Base-by-base conservation (phyloP, 2,888 invertebrate genomes). In the Lycocerus yunnanus region DNA sequence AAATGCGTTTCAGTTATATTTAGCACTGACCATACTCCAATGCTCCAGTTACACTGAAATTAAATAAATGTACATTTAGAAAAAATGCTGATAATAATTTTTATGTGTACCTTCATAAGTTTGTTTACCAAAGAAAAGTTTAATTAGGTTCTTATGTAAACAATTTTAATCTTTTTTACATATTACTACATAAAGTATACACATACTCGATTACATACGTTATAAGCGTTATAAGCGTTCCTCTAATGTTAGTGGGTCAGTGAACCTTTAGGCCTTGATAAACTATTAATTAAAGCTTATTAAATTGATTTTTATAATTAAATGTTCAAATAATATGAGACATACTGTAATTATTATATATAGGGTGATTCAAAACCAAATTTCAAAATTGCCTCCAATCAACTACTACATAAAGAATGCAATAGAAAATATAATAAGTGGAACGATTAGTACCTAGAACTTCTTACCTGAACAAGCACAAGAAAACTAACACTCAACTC, bases 1-100 rank as follows among this genome's bases (percentile, higher is more conserved):
- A 63, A 63, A 61, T 61, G 61, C 11, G n/a, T 20, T 63, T 63
- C 61, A 63, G 61, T 63, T 63, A 63, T 63, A n/a, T 63, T 63
- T 63, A 63, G 61, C 13, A 16, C 11, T 60, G 60, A 16, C 15
- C 16, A 63, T 59, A 18, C 16, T 63, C 13, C 20, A 63, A 63
- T 63, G 16, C 61, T 63, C 61, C 61, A 16, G 18, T 63, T 63
- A 13, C 15, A 63, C 18, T 63, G 61, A 20, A 18, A 18, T 63
- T 63, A 63, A 18, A 63, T 63, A 63, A 43, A 43, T 10, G 18
- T 18, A 63, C 61, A n/a, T 43, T 43, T n/a, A 4, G 9, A n/a
- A n/a, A n/a, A 43, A 43, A 18, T 16, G 6, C 18, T 20, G 61
- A 63, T 63, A 43, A 43, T 6, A 43, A n/a, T 43, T 43, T 43